Evolutionary conservation across 2,888 invertebrate genomes (phyloP), one percentile per base, ranked within the genome.

Genomic region (Epiblema foenella): DNA sequence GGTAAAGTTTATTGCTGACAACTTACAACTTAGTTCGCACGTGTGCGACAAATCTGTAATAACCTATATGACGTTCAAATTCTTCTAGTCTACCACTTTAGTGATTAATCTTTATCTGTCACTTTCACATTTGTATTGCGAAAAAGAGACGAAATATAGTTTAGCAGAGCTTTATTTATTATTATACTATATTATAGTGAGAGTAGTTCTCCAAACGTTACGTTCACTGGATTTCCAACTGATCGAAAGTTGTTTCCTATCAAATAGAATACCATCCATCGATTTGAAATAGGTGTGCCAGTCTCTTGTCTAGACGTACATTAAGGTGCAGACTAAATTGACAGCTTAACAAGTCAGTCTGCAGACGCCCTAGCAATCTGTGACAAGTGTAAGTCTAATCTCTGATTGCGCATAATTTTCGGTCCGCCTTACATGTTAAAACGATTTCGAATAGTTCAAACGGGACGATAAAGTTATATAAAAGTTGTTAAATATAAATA

Each of bases 261-360:
- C n/a, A 15, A 7, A 46, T 29, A n/a, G 49, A 9, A n/a, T 39
- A 37, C 63, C 24, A 52, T 39, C 63, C 52, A 64, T 39, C 37
- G 63, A 64, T 64, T 64, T 20, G 52, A 64, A 64, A 64, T 52
- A 52, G 63, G 63, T 64, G 63, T 64, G 63, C 17, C 62, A 17
- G 59, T 49, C 60, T 49, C 12, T 15, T 17, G 52, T 64, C 63
- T 64, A 64, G 63, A 63, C 63, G 37, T 51, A 8, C 62, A 52
- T 63, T 63, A 52, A 33, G 12, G 63, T 20, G 20, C 51, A 9
- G 37, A 52, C 37, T 20, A 18, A 18, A 52, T 33, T 64, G 52
- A 37, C 63, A 64, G 33, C 37, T 52, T 63, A 63, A 15, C 39
- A 39, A 52, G 33, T 46, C n/a, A 10, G 37, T 52, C 20, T 18